A percentile compares a stretch with the other conserved stretches of the same genome.
Evolutionary conservation across 1,140 invertebrate genomes (phyloP).

Genomic region (Thaumatotibia leucotreta): DNA sequence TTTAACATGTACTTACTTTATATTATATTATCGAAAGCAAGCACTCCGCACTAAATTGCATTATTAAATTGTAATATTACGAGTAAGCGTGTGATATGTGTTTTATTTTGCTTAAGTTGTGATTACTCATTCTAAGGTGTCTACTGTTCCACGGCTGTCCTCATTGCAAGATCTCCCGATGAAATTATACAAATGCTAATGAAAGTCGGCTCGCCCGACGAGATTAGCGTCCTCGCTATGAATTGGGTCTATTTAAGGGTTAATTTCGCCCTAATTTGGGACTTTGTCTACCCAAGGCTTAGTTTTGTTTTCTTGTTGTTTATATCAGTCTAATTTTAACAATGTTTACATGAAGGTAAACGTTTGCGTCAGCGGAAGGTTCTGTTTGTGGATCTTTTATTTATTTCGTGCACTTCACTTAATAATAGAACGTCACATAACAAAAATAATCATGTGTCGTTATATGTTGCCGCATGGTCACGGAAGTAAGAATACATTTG

Average conservation of each 20-base stretch:
- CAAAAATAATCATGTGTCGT: too few species aligned
- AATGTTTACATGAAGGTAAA: neutral
- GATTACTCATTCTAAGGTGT: neutral
- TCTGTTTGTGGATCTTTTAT: neutral
- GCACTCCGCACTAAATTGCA: too few species aligned
- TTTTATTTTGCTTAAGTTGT: neutral
- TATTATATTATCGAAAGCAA: too few species aligned
- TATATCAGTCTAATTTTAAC: neutral
- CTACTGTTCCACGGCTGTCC: slow-evolving; percentile 1
- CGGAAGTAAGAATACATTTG: too few species aligned
- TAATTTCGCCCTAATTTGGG: slow-evolving; percentile 37
- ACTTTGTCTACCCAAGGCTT: slow-evolving; percentile 19
- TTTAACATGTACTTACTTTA: too few species aligned
- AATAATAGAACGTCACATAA: too few species aligned
- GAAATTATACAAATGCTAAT: slow-evolving; percentile 69
- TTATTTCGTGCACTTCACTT: too few species aligned
- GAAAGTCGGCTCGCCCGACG: slow-evolving; percentile 46
- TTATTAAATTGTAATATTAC: too few species aligned
- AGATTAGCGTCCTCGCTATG: slow-evolving; percentile 53
- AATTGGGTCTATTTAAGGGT: slow-evolving; percentile 55
- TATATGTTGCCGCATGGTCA: too few species aligned
- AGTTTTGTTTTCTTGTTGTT: slow-evolving; percentile 11
- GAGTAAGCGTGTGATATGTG: neutral
- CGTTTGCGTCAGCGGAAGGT: neutral
- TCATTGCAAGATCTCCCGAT: slow-evolving; percentile 39